A percentile compares a stretch with the other conserved stretches of the same genome.
Evolutionary conservation across 2,888 invertebrate species (phyloP).

Genomic region (Calameuta filiformis): DNA sequence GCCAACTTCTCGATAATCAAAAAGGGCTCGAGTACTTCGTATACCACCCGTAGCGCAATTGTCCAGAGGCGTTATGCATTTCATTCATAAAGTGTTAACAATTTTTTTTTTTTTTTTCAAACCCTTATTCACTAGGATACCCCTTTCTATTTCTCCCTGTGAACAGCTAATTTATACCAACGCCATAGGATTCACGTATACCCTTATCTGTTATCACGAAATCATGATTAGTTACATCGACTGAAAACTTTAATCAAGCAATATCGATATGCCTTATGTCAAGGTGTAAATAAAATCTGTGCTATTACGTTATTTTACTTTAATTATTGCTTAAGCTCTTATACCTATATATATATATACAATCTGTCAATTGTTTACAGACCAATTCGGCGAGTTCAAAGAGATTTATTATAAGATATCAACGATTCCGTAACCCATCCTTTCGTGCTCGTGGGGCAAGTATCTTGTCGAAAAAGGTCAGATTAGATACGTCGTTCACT

Average conservation of each 20-base stretch:
- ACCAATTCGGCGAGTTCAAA: neutral
- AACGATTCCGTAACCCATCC: neutral
- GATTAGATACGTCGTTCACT: slow-evolving; percentile 63
- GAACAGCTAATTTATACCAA: neutral
- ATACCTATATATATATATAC: neutral
- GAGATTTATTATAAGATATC: neutral
- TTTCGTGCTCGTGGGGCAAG: slow-evolving; percentile 17
- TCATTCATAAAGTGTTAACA: slow-evolving; percentile 34
- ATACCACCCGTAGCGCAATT: slow-evolving; percentile 56
- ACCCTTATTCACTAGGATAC: neutral
- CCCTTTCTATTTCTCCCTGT: neutral
- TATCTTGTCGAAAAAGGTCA: slow-evolving; percentile 63
- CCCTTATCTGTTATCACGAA: neutral
- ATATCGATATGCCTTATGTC: neutral
- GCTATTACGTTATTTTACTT: neutral
- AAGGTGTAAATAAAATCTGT: neutral
- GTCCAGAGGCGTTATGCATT: slow-evolving; percentile 43
- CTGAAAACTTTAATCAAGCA: neutral
- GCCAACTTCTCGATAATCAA: slow-evolving; percentile 31
- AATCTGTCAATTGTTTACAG: neutral
- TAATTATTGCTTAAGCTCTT: neutral
- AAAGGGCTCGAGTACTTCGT: slow-evolving; percentile 2
- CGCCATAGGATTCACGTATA: neutral
- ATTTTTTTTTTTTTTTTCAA: neutral
- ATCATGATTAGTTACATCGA: neutral